These are phyloP conservation scores for Pipistrellus nathusii DNA, from an alignment of 2,797 vertebrate species.

Conservation along the genomic window DNA sequence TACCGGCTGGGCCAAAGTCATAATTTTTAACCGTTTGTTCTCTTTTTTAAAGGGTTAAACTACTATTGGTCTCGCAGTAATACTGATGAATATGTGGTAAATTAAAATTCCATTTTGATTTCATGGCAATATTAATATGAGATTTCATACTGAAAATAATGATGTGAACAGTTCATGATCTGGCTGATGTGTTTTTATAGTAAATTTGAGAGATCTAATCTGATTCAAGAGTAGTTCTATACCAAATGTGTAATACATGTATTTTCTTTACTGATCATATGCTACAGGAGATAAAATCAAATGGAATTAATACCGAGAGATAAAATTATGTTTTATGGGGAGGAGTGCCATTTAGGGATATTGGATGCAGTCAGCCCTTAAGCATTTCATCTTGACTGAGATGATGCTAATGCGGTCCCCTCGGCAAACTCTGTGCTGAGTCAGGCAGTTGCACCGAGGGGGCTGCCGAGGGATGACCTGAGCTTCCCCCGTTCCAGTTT, in stretches of 20 bases:
- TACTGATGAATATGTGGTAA: neutral
- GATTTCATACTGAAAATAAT: slow-evolving; percentile 57
- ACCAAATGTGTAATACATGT: slow-evolving; percentile 56
- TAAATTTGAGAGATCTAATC: slow-evolving; percentile 55
- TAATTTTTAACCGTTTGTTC: neutral
- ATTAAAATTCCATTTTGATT: slow-evolving; percentile 40
- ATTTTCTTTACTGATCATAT: slow-evolving; percentile 70
- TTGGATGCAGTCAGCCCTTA: slow-evolving; percentile 55
- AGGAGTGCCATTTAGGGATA: slow-evolving; percentile 56
- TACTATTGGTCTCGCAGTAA: neutral
- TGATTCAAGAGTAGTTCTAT: slow-evolving; percentile 63
- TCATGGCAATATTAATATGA: slow-evolving; percentile 20
- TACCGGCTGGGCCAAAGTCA: neutral
- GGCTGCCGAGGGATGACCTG: slow-evolving; percentile 45
- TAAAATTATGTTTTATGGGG: slow-evolving; percentile 76
- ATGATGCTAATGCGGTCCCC: slow-evolving; percentile 47
- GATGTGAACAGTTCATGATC: slow-evolving; percentile 63
- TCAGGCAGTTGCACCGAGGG: neutral
- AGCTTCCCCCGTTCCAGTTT: slow-evolving; percentile 55
- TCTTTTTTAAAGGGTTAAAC: neutral
- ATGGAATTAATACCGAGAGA: slow-evolving; percentile 65
- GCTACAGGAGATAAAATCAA: slow-evolving; percentile 74
- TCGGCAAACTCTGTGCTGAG: slow-evolving; percentile 54
- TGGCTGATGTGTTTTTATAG: slow-evolving; percentile 44
- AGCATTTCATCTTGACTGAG: slow-evolving; percentile 31